Conservation (phyloP, 1,140 invertebrate genomes). For the Brachionus paranguensis region DNA sequence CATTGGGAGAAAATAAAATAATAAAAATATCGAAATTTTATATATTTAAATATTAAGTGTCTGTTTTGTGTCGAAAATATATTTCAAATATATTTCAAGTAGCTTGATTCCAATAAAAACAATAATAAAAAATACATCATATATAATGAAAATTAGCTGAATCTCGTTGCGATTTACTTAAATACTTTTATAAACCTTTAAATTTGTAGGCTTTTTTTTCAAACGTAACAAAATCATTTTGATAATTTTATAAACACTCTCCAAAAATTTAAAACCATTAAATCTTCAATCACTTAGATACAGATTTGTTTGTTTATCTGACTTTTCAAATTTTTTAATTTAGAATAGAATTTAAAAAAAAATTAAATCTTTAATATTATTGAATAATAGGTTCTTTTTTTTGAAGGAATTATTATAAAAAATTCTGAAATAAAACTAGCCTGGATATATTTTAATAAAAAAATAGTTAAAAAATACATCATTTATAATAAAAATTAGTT, state of each 20-base stretch:
- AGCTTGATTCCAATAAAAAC: slow-evolving; percentile 28
- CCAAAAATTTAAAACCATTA: slow-evolving; percentile 1
- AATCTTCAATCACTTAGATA: slow-evolving; percentile 35
- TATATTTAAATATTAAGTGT: slow-evolving; percentile 19
- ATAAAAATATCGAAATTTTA: background rate
- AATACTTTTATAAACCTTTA: slow-evolving; percentile 25
- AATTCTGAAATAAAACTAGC: background rate
- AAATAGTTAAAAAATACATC: background rate
- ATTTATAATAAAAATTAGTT: background rate
- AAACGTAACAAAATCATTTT: slow-evolving; percentile 14
- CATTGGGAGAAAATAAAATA: slow-evolving; percentile 6
- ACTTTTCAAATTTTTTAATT: background rate
- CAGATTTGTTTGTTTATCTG: slow-evolving; percentile 23
- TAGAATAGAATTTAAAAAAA: background rate
- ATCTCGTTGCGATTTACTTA: slow-evolving; percentile 2
- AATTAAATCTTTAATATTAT: background rate
- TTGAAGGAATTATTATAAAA: background rate
- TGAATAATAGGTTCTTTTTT: background rate
- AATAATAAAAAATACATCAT: slow-evolving; percentile 22
- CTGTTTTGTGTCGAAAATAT: background rate
- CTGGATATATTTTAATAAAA: background rate
- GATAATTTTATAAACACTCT: slow-evolving; percentile 26
- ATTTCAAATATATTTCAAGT: slow-evolving; percentile 26
- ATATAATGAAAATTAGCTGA: slow-evolving; percentile 1
- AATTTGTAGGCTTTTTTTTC: slow-evolving; percentile 3